Evolutionary conservation across 2,888 invertebrate species (phyloP).

Genomic region (Luperina testacea): DNA sequence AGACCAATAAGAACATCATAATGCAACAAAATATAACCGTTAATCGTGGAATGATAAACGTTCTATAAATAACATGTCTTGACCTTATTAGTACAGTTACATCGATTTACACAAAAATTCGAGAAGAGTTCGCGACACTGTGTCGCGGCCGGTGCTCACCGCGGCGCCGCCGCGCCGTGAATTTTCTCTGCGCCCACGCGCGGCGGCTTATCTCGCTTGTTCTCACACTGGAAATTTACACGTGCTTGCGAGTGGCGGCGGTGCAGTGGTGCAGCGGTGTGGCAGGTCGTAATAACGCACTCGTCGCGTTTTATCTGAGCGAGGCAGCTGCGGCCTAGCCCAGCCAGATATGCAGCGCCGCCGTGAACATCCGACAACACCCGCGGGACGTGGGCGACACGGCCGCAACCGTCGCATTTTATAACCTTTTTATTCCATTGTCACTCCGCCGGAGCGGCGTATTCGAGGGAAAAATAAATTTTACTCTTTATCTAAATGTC

Average conservation of each 20-base stretch:
- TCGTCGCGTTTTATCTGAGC: constrained; percentile 86
- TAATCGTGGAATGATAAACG: constrained; percentile 58
- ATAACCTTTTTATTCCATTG: constrained; percentile 90
- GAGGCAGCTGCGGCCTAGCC: constrained; percentile 78
- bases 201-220: constrained; percentile 83
- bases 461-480: constrained; percentile 89
- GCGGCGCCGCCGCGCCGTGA: constrained; percentile 79
- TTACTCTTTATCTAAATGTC: constrained; percentile 90
- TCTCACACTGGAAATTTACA: constrained; percentile 89
- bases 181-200: constrained; percentile 84
- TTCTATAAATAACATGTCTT: constrained; percentile 61
- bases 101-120: constrained; percentile 74
- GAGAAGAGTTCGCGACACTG: constrained; percentile 71
- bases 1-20: constrained; percentile 44
- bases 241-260: constrained; percentile 83
- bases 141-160: constrained; percentile 72
- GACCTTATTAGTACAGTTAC: constrained; percentile 71
- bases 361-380: constrained; percentile 82
- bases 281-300: constrained; percentile 84
- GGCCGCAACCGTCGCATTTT: constrained; percentile 86
- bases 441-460: constrained; percentile 85
- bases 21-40: constrained; percentile 50
- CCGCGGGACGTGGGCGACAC: constrained; percentile 86
- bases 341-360: constrained; percentile 74
- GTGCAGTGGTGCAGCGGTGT: constrained; percentile 47